These are phyloP conservation scores for Aricia artaxerxes DNA, from an alignment of 2,888 invertebrate species.

Conservation along the genomic window DNA sequence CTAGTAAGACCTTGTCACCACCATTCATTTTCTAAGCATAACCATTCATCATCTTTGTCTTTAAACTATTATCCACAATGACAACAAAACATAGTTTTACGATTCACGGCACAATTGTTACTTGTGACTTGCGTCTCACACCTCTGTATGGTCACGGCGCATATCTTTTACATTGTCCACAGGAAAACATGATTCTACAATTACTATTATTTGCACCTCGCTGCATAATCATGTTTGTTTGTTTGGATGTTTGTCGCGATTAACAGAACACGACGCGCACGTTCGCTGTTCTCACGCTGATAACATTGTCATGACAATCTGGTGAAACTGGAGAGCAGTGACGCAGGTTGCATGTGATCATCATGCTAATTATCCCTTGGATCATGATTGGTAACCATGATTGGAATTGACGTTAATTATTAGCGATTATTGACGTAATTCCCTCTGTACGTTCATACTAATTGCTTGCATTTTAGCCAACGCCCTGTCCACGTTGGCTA, in stretches of 20 bases:
- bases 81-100: background rate
- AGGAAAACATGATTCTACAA: slow-evolving; percentile 1
- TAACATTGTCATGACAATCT: background rate
- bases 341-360: background rate
- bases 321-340: background rate
- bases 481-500: too few species aligned
- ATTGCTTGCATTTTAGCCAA: too few species aligned
- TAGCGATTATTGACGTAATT: too few species aligned
- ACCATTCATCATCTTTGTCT: background rate
- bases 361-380: background rate
- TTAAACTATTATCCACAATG: background rate
- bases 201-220: background rate
- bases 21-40: background rate
- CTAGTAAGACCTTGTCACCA: background rate
- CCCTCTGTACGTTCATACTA: too few species aligned
- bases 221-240: background rate
- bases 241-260: slow-evolving; percentile 9
- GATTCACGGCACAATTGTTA: background rate
- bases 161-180: background rate
- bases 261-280: slow-evolving; percentile 5
- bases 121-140: background rate
- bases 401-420: too few species aligned
- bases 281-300: slow-evolving; percentile 2
- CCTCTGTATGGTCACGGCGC: background rate
- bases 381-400: too few species aligned